phyloP scores from a whole-genome alignment of 2,888 invertebrate species.

The Lasioglossum leucozonium region DNA sequence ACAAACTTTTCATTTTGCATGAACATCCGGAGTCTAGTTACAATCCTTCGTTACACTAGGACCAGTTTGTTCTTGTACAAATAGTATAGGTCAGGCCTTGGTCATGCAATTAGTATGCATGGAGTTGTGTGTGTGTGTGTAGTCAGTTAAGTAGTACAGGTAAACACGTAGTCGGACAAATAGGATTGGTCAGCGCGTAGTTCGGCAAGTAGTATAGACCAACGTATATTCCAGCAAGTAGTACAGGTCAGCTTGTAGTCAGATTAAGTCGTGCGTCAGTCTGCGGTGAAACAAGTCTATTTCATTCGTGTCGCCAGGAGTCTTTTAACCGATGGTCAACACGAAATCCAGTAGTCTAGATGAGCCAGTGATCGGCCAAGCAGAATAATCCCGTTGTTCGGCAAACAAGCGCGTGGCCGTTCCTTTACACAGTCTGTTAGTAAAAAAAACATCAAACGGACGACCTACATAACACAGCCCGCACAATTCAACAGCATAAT shows the following conservation, averaged over 20 bases:
- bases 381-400: neutral
- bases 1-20: no score
- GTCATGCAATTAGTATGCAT: neutral
- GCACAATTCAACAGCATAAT: neutral
- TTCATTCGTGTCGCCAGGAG: neutral
- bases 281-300: neutral
- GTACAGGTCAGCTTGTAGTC: neutral
- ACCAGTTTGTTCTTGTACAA: neutral
- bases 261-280: neutral
- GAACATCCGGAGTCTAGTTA: no score
- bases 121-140: neutral
- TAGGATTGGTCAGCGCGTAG: no score
- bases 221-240: neutral
- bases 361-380: neutral
- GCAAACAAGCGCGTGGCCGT: neutral
- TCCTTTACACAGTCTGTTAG: neutral
- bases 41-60: no score
- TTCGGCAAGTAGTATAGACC: neutral
- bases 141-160: neutral
- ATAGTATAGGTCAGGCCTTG: neutral
- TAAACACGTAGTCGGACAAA: neutral
- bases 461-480: neutral
- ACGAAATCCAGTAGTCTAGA: neutral
- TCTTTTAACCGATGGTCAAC: neutral
- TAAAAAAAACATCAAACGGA: neutral